Conservation (phyloP, 2,888 invertebrate species). For the Plagodis pulveraria region DNA sequence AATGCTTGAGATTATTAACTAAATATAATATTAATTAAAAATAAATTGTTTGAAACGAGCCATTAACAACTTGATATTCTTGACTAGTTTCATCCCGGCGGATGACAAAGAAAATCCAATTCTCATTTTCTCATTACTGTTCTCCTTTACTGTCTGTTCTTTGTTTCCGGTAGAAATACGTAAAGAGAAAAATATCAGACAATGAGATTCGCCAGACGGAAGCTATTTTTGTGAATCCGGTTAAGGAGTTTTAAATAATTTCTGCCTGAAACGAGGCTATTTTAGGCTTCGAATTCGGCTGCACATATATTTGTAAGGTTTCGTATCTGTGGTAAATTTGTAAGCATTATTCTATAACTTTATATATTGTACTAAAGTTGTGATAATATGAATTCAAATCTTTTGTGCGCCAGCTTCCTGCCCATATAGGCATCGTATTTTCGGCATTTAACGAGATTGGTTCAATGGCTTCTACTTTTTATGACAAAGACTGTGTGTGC, state of each 20-base stretch:
- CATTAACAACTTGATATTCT: conserved; percentile 41
- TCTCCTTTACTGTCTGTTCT: conserved; percentile 63
- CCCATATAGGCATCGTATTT: no score
- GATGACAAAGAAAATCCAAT: conserved; percentile 72
- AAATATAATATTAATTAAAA: no score
- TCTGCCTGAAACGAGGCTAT: not conserved
- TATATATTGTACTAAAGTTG: no score
- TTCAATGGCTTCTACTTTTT: no score
- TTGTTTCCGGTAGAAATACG: conserved; percentile 61
- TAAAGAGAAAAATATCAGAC: conserved; percentile 45
- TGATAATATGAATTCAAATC: no score
- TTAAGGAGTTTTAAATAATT: conserved; percentile 39
- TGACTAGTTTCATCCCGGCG: conserved; percentile 49
- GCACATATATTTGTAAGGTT: conserved; percentile 2
- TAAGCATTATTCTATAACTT: not conserved
- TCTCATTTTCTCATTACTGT: conserved; percentile 74
- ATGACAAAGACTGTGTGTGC: no score
- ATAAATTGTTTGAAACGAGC: conserved; percentile 24
- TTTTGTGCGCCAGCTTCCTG: no score
- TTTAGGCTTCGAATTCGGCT: conserved; percentile 4
- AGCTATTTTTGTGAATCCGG: conserved; percentile 44
- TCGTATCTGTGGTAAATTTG: conserved; percentile 2
- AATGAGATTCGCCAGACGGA: conserved; percentile 16
- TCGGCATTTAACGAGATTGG: no score
- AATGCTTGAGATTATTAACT: no score